Percentiles rank a stretch among this genome's conserved stretches.
Evolutionary conservation across 2,797 vertebrate genomes (phyloP).

Genomic region (Kryptopterus vitreolus): DNA sequence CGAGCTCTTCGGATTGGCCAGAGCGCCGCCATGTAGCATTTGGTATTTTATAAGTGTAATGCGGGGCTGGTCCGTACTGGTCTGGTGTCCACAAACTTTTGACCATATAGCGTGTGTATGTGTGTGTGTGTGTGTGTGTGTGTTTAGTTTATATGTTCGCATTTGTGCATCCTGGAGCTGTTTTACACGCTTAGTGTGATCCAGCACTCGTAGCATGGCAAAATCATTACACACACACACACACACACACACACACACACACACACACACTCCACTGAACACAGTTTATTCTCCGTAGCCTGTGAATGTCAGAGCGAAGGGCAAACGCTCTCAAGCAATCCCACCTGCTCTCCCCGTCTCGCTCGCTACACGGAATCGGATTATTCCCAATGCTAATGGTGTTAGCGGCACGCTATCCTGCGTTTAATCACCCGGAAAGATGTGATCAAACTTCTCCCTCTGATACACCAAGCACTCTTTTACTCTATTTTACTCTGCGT

Average conservation of each 20-base stretch:
- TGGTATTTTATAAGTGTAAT: too few relatives aligned
- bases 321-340: background rate
- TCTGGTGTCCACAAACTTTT: too few relatives aligned
- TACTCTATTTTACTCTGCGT: background rate
- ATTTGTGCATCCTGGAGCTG: too few relatives aligned
- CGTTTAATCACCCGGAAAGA: slow-evolving; percentile 5
- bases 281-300: background rate
- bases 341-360: background rate
- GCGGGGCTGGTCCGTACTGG: too few relatives aligned
- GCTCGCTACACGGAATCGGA: background rate
- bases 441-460: slow-evolving; percentile 2
- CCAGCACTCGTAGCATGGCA: too few relatives aligned
- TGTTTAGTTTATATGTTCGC: too few relatives aligned
- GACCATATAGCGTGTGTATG: too few relatives aligned
- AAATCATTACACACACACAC: background rate
- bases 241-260: background rate
- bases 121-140: too few relatives aligned
- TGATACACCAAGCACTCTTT: background rate
- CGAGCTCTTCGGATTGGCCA: too few relatives aligned
- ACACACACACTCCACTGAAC: slow-evolving; percentile 9
- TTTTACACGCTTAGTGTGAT: too few relatives aligned
- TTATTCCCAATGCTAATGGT: background rate
- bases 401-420: background rate
- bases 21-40: too few relatives aligned
- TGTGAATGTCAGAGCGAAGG: background rate